Base-by-base conservation (phyloP, 2,888 invertebrate species). In the Lithophane ornitopus region DNA sequence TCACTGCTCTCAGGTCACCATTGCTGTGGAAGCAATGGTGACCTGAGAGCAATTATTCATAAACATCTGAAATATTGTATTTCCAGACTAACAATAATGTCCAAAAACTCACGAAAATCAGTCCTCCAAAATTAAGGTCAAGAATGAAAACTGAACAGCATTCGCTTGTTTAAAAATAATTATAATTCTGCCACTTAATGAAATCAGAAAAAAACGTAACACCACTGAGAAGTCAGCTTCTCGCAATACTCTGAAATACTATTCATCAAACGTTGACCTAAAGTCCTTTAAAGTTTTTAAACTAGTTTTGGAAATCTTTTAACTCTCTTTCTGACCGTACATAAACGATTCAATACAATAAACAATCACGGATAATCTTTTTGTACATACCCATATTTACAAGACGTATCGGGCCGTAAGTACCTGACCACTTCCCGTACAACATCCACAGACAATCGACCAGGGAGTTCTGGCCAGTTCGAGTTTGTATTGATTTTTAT, bases 321-420 rank as follows among this genome's bases (percentile, higher is more conserved):
- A 6, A 78, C 68, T 70, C 1, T 9, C 0, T 76, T 54, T 58
- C 66, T 68, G 74, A 83, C 91, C 85, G 89, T 95, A 93, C 94
- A 68, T 91, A 90, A 94, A 94, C 94, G 94, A 94, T 95, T 95
- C 94, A 94, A 95, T 95, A 96, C 94, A 94, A 94, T 94, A 94
- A 94, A 95, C 94, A 94, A 94, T 94, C 94, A 93, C 88, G 89
- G 89, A 84, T 89, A 84, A 86, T 79, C 91, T 92, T 95, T 96
- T 95, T 95, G 91, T 89, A 94, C 91, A 81, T 87, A 85, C 82
- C 88, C 90, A 87, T 88, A 90, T 90, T 91, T 90, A 90, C 88
- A 86, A 88, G 89, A 88, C 86, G 85, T 93, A 94, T 94, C 88
- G 94, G 92, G 61, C 90, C 83, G 79, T 85, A 93, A 93, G 86